Evolutionary conservation across 1,140 invertebrate species (phyloP).

Genomic region (Parasteatoda tepidariorum): DNA sequence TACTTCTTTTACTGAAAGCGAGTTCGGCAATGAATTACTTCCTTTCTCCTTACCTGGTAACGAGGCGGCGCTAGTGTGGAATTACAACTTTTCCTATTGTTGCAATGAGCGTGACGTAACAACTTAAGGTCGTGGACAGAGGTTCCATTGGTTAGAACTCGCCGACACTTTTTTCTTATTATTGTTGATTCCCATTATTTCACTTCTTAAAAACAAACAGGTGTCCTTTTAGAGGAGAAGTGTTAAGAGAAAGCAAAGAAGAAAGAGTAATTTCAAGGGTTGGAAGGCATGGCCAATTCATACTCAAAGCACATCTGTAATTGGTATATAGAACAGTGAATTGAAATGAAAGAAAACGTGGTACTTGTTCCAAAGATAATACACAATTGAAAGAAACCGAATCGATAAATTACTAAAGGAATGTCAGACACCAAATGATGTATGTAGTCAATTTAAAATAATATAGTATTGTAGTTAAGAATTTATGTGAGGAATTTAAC

Average conservation of each 20-base stretch:
- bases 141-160: slow-evolving; percentile 30
- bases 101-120: slow-evolving; percentile 38
- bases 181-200: not conserved
- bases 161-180: slow-evolving; percentile 7
- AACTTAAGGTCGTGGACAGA: not conserved
- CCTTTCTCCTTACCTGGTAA: slow-evolving; percentile 55
- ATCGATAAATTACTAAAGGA: no score
- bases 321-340: not conserved
- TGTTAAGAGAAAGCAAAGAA: not conserved
- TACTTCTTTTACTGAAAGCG: slow-evolving; percentile 13
- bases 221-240: slow-evolving; percentile 42
- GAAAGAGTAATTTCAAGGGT: not conserved
- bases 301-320: not conserved
- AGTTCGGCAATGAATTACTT: slow-evolving; percentile 29
- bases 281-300: not conserved
- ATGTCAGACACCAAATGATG: no score
- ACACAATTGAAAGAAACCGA: no score
- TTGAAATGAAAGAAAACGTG: not conserved
- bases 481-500: no score
- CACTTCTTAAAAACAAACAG: slow-evolving; percentile 6
- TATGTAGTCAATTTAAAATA: no score
- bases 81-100: slow-evolving; percentile 32
- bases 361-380: not conserved
- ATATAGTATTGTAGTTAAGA: no score
- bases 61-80: slow-evolving; percentile 25